These are phyloP conservation scores for Atractosteus spatula DNA, from an alignment of 2,113 vertebrate genomes.

Conservation along the genomic window DNA sequence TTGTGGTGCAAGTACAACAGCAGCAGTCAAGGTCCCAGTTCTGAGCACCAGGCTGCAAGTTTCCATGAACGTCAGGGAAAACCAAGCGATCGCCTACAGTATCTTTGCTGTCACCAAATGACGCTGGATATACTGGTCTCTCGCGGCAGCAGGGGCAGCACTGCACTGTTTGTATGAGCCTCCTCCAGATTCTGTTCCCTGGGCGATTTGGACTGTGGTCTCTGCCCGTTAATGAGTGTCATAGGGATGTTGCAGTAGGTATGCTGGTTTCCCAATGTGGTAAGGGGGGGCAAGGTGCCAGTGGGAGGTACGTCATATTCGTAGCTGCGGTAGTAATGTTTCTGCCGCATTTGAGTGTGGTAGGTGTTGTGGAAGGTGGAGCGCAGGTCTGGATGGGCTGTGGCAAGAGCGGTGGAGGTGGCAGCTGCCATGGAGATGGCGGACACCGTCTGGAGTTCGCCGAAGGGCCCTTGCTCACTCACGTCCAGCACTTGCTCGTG, in stretches of 20 bases:
- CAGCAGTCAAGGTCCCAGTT: conserved; percentile 84
- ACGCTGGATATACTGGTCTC: conserved; percentile 99
- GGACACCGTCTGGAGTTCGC: conserved; percentile 95
- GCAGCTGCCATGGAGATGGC: conserved; percentile 97
- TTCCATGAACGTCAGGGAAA: conserved; percentile 55
- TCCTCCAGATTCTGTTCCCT: conserved; percentile 94
- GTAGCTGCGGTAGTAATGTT: conserved; percentile 98
- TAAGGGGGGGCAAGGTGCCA: conserved; percentile 87
- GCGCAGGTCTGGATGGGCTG: conserved; percentile 94
- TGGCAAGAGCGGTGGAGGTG: conserved; percentile 94
- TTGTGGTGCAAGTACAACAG: conserved; percentile 85
- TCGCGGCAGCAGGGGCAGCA: conserved; percentile 93
- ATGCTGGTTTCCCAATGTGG: conserved; percentile 95
- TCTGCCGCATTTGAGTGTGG: conserved; percentile 97
- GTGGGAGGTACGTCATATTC: conserved; percentile 91
- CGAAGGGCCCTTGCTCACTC: conserved; percentile 94
- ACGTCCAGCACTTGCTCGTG: conserved; percentile 92
- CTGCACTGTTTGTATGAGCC: conserved; percentile 94
- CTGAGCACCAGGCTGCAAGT: conserved; percentile 75
- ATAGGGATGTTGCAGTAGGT: conserved; percentile 99
- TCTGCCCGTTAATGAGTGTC: conserved; percentile 96
- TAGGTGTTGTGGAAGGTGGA: conserved; percentile 96
- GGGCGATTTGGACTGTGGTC: conserved; percentile 87
- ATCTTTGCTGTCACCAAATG: conserved; percentile 84
- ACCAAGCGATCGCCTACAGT: conserved; percentile 48